These are phyloP conservation scores for Drepanosiphum platanoidis DNA, from an alignment of 2,888 invertebrate species.

Conservation along the genomic window DNA sequence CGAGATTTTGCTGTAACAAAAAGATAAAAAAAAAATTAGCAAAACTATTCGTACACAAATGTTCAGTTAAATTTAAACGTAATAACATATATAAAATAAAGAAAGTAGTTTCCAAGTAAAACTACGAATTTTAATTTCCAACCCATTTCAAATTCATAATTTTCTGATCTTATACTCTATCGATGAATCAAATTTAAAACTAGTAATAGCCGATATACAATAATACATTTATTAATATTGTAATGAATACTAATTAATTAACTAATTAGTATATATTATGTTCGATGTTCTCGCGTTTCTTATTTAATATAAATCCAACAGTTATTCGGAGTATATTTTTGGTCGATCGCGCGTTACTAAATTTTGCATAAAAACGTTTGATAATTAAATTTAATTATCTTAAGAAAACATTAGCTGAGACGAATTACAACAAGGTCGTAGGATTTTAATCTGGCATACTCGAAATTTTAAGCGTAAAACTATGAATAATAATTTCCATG, in stretches of 20 bases:
- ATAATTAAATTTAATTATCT: slow-evolving; percentile 19
- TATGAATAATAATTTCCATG: not conserved
- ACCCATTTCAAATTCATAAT: no score
- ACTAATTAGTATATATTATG: no score
- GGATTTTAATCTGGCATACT: not conserved
- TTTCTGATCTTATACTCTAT: no score
- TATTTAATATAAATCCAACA: not conserved
- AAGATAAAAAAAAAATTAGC: slow-evolving; percentile 47
- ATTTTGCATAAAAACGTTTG: not conserved
- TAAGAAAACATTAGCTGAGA: not conserved
- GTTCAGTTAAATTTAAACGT: not conserved
- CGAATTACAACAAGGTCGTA: not conserved
- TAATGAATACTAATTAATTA: no score
- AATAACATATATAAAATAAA: no score
- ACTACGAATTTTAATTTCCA: no score
- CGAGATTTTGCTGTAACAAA: slow-evolving; percentile 77
- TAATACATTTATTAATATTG: no score
- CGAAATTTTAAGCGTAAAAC: not conserved
- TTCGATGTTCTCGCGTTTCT: no score
- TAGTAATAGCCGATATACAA: no score
- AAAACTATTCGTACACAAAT: not conserved
- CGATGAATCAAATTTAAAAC: no score
- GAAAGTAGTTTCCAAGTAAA: no score
- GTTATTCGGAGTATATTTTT: not conserved
- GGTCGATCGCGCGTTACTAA: not conserved